Base-by-base conservation (phyloP, 2,888 invertebrate genomes). In the Phorcus lineatus region DNA sequence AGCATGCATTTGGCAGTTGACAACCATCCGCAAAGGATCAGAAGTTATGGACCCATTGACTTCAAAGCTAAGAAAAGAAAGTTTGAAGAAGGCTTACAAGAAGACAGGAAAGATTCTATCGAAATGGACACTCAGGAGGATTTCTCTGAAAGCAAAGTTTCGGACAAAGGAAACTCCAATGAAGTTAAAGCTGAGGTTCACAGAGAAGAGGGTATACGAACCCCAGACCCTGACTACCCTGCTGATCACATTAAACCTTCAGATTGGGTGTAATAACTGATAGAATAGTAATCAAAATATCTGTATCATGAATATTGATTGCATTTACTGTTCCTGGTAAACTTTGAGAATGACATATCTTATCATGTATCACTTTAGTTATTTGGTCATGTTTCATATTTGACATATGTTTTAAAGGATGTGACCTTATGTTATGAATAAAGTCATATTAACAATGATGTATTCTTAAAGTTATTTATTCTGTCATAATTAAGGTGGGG, bases 171-270 rank as follows among this genome's bases (percentile, higher is more conserved):
- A 19, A 57, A 57, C 57, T 6, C 13, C 9, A 62, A 28, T 62
- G 62, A 62, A 62, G 40, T 70, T 9, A 70, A 70, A 40, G 70
- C 19, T 4, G 70, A 70, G 24, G 36, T 70, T 40, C 70, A 70
- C 24, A 16, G 36, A 36, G 70, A 70, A 70, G 36, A 40, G 4
- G 19, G 11, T 3, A 36, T 16, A 11, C 13, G 19, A 40, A 70
- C 70, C 40, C 70, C 70, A 7, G 70, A 70, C 9, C 70, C 70
- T 16, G 70, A 70, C 9, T 70, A 70, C 13, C 70, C 70, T 2
- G n/a, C 19, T n/a, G 70, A 40, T 36, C 36, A 70, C 19, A 17
- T 36, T 6, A 70, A 70, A 31, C 36, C 36, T 11, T 36, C 70
- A 11, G 70, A 70, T 13, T 70, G 70, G 70, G 36, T 70, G 13